Base-by-base conservation (phyloP, 2,888 invertebrate species). In the Limenitis arthemis region DNA sequence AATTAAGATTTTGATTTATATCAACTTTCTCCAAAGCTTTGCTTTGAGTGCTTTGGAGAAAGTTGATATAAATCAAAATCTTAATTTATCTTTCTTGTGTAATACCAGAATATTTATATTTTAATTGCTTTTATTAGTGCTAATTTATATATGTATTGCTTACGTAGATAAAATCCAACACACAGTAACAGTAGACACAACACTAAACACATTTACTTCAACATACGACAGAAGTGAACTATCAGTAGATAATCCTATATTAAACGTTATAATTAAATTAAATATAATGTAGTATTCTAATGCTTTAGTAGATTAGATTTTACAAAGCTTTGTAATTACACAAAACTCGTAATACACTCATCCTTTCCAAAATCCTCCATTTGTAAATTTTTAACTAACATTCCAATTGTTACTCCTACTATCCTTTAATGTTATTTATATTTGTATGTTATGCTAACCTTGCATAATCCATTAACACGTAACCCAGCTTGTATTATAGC, bases 301-400 rank as follows among this genome's bases (percentile, higher is more conserved):
- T 29, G 55, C 55, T 60, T 59, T 7, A 39, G 58, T 59, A 60
- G 55, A 49, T 39, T 55, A 58, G 48, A 37, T 39, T 53, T 43
- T 53, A 49, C 49, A n/a, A 41, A 8, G 29, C 31, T 42, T 49
- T 49, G 11, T 32, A 38, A 49, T 41, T 44, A 55, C 44, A 55
- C 48, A 49, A 36, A 40, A 49, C 55, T 51, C 44, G 29, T 49
- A 40, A 49, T 41, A 58, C 53, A 53, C 41, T 12, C 30, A 32
- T 49, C 44, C 50, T 20, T 34, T 43, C 30, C 46, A 7, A 42
- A 1, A 36, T 44, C 43, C 46, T 37, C 41, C n/a, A 20, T 40
- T 39, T 42, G 20, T 30, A 31, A 47, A 37, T 29, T 8, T 36
- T 41, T 8, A n/a, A 34, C 41, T 37, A 28, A 40, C 28, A 8